These are phyloP conservation scores for Atherinomorus stipes DNA, from an alignment of 2,113 vertebrate species.

Conservation along the genomic window DNA sequence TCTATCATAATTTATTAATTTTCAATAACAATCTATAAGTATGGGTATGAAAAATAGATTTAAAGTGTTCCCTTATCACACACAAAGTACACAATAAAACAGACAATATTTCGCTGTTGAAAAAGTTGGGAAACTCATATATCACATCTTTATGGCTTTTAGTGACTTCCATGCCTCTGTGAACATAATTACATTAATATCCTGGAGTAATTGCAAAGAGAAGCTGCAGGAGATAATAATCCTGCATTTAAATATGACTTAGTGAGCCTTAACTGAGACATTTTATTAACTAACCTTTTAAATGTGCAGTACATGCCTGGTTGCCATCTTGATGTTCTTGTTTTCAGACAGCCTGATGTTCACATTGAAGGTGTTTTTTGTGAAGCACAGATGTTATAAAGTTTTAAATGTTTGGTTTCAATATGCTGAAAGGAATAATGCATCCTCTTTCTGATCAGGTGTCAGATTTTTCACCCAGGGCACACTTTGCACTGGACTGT, in stretches of 20 bases:
- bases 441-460: constrained; percentile 41
- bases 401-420: constrained; percentile 7
- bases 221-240: background rate
- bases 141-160: background rate
- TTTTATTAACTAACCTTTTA: constrained; percentile 53
- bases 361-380: background rate
- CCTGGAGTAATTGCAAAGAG: constrained; percentile 32
- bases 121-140: background rate
- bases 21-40: background rate
- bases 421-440: constrained; percentile 31
- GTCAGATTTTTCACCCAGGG: constrained; percentile 11
- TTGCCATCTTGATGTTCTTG: constrained; percentile 15
- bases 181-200: constrained; percentile 52
- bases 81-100: background rate
- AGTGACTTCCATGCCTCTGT: constrained; percentile 33
- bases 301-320: constrained; percentile 32
- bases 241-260: constrained; percentile 39
- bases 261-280: constrained; percentile 47
- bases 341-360: background rate
- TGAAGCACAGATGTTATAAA: too few relatives aligned
- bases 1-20: too few relatives aligned
- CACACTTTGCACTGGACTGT: constrained; percentile 60
- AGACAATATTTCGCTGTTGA: background rate
- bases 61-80: too few relatives aligned
- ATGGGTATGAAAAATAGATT: background rate